phyloP scores from a whole-genome alignment of 2,888 invertebrate species.

The Linnaemya tessellans region DNA sequence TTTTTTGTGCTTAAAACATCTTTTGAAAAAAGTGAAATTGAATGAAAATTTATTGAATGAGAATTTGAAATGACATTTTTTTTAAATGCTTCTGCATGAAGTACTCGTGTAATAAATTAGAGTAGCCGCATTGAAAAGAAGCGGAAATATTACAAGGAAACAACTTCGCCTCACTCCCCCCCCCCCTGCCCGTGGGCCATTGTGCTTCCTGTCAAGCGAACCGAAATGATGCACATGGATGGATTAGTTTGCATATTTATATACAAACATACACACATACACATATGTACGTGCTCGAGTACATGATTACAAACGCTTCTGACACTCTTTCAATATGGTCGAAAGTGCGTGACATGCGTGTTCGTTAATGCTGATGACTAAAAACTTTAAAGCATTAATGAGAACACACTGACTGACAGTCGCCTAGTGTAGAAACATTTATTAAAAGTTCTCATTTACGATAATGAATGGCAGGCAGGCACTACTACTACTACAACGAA shows the following conservation, averaged over 20 bases:
- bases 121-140: conserved; percentile 12
- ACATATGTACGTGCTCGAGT: background rate
- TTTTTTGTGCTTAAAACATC: background rate
- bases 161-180: background rate
- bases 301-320: conserved; percentile 3
- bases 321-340: conserved; percentile 26
- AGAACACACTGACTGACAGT: conserved; percentile 12
- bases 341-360: conserved; percentile 72
- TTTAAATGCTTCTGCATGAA: conserved; percentile 13
- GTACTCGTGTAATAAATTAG: conserved; percentile 39
- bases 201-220: conserved; percentile 1
- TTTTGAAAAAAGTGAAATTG: conserved; percentile 17
- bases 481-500: background rate
- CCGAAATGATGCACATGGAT: background rate
- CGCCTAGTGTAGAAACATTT: conserved; percentile 31
- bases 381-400: conserved; percentile 33
- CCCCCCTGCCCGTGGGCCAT: background rate
- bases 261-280: background rate
- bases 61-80: conserved; percentile 28
- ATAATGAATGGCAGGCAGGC: background rate
- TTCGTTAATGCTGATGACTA: conserved; percentile 45
- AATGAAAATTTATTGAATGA: conserved; percentile 39
- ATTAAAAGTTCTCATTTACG: conserved; percentile 19
- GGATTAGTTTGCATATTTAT: conserved; percentile 20
- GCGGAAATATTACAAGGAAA: conserved; percentile 56